Conservation (phyloP, 2,113 vertebrate species). For the Erpornis zantholeuca region DNA sequence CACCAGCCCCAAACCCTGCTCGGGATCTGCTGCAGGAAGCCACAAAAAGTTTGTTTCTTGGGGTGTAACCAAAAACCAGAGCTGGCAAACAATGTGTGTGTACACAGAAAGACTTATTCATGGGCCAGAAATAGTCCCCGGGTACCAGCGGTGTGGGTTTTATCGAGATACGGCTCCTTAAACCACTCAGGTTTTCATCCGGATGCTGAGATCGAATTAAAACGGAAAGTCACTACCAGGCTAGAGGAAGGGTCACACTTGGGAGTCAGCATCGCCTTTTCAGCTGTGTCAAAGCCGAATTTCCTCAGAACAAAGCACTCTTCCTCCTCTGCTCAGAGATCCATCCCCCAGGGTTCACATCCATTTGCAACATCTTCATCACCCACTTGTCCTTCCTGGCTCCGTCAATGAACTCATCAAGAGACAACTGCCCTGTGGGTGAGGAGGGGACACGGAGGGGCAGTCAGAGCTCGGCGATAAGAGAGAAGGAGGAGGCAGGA, state of each 20-base stretch:
- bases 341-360: conserved; percentile 87
- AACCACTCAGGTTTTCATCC: background rate
- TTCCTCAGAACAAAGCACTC: conserved; percentile 70
- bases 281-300: background rate
- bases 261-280: background rate
- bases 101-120: background rate
- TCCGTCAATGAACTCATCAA: conserved; percentile 91
- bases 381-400: conserved; percentile 93
- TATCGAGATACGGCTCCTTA: background rate
- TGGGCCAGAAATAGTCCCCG: conserved; percentile 3
- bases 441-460: background rate
- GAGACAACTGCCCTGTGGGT: conserved; percentile 84
- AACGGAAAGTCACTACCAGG: background rate
- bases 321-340: conserved; percentile 79
- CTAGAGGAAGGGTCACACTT: background rate
- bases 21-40: background rate
- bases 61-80: background rate
- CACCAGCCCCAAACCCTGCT: background rate
- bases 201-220: background rate
- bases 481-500: background rate
- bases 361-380: conserved; percentile 97
- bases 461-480: background rate
- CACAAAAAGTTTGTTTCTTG: background rate
- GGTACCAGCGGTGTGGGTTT: background rate
- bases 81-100: background rate